phyloP scores from a whole-genome alignment of 2,888 invertebrate genomes.

The Morpho deidamia region DNA sequence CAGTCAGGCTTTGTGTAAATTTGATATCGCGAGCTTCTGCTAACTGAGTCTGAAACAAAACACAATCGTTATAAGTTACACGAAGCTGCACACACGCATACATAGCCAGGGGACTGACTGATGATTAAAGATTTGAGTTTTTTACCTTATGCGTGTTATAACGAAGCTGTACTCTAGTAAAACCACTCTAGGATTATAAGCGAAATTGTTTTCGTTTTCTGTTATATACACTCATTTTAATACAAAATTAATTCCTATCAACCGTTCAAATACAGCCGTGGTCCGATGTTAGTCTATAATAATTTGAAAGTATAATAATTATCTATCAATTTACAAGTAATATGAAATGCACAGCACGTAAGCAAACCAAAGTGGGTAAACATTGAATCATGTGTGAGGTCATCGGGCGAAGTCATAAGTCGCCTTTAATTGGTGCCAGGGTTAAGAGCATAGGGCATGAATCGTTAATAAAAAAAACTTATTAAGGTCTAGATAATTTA shows the following conservation, averaged over 20 bases:
- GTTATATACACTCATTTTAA: no score
- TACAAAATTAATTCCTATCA: no score
- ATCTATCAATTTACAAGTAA: background rate
- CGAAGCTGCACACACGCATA: no score
- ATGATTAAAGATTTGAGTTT: no score
- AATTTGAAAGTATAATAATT: background rate
- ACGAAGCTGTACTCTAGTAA: conserved; percentile 4
- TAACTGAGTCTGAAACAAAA: conserved; percentile 55
- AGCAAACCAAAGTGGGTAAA: conserved; percentile 17
- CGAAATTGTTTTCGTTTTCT: no score
- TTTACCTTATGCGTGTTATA: no score
- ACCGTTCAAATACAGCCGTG: no score
- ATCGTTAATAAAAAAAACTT: background rate
- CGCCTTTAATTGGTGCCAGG: conserved; percentile 48
- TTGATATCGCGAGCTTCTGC: conserved; percentile 61
- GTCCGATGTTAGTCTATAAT: no score
- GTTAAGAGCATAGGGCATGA: conserved; percentile 21
- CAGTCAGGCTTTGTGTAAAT: conserved; percentile 52
- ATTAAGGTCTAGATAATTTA: background rate
- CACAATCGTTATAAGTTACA: background rate
- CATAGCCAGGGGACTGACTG: no score
- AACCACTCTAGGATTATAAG: no score
- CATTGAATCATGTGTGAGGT: conserved; percentile 49
- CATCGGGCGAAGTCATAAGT: conserved; percentile 36
- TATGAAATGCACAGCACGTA: conserved; percentile 7